Evolutionary conservation across 2,113 vertebrate genomes (phyloP).

Genomic region (Cisticola juncidis): DNA sequence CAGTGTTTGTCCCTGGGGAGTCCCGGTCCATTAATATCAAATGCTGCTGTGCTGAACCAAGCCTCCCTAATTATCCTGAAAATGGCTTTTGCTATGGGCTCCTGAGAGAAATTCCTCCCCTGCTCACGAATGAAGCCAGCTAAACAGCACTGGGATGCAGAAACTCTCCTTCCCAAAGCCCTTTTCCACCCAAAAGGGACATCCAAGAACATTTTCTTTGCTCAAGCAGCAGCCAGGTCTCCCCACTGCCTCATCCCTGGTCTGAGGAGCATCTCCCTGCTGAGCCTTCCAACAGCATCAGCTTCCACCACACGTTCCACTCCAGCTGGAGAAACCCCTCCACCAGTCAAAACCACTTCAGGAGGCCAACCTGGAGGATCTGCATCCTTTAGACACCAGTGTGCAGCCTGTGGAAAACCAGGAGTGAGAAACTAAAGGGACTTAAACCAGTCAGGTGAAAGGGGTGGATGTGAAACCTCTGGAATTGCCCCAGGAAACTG

Average conservation of each 20-base stretch:
- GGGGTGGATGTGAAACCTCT: background rate
- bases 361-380: background rate
- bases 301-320: fast-evolving
- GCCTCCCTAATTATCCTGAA: background rate
- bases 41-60: background rate
- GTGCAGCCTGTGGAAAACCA: background rate
- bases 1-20: background rate
- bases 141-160: background rate
- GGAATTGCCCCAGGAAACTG: background rate
- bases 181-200: background rate
- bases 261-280: background rate
- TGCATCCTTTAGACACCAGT: background rate
- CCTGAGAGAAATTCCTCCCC: background rate
- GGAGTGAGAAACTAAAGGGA: background rate
- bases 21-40: background rate
- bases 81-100: background rate
- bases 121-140: background rate
- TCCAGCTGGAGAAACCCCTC: background rate
- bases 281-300: background rate
- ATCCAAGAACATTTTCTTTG: background rate
- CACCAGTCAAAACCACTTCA: background rate
- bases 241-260: background rate
- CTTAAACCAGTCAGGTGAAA: background rate
- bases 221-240: background rate
- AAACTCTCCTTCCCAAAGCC: background rate